A percentile compares a stretch with the other conserved stretches of the same genome.
Conservation (phyloP, 2,797 vertebrate species). For the Rhynchonycteris naso region DNA sequence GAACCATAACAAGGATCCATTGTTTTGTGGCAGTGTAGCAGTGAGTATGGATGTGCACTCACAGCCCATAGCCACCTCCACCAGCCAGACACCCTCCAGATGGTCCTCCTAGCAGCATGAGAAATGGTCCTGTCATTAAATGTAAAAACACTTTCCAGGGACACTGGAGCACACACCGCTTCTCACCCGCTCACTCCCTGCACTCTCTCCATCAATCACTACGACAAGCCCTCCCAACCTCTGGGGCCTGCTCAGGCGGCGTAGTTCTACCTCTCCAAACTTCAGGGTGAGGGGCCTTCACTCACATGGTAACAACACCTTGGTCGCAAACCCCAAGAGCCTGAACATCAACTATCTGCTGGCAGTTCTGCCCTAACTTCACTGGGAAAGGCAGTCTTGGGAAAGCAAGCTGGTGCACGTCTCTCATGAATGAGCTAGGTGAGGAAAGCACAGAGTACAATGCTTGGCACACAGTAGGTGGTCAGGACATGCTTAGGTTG, state of each 20-base stretch:
- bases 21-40: not conserved
- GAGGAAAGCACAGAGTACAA: rapidly evolving
- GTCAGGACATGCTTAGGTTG: not conserved
- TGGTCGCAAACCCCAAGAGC: not conserved
- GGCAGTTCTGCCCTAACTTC: not conserved
- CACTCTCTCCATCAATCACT: not conserved
- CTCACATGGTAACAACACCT: not conserved
- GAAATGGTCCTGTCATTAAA: not conserved
- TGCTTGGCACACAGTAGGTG: not conserved
- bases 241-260: not conserved
- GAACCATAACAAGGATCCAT: not conserved
- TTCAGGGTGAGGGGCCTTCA: not conserved
- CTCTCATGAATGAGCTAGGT: rapidly evolving
- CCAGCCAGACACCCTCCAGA: not conserved
- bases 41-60: not conserved
- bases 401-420: not conserved
- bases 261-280: not conserved
- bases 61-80: not conserved
- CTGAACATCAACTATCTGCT: not conserved
- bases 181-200: not conserved
- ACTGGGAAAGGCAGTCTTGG: not conserved
- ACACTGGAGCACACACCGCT: not conserved
- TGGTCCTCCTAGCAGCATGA: not conserved
- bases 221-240: not conserved
- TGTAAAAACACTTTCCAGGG: not conserved